A percentile compares a stretch with the other conserved stretches of the same genome.
These are phyloP conservation scores for Drosophila fuyamai DNA, from an alignment of 1,140 invertebrate species.

Conservation along the genomic window DNA sequence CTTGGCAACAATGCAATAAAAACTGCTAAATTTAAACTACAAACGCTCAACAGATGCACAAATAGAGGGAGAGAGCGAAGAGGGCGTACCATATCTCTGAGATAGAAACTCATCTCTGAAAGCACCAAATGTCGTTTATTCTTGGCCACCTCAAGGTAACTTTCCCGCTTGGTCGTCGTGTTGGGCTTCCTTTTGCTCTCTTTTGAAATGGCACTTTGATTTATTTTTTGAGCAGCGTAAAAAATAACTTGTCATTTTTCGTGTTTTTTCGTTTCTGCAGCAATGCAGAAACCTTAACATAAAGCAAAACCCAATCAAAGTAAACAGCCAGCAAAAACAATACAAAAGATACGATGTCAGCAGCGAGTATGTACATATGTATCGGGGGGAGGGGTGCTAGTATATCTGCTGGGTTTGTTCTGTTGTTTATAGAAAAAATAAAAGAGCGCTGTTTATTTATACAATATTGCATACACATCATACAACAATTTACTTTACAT, in stretches of 20 bases:
- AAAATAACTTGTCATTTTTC: conserved; percentile 57
- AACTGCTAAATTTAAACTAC: conserved; percentile 66
- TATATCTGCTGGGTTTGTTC: conserved; percentile 13
- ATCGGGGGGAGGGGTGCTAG: background rate
- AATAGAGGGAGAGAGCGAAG: background rate
- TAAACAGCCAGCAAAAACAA: conserved; percentile 59
- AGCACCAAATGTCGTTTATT: conserved; percentile 35
- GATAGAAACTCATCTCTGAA: conserved; percentile 14
- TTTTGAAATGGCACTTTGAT: conserved; percentile 39
- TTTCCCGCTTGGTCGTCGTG: conserved; percentile 1
- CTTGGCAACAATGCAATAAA: conserved; percentile 49
- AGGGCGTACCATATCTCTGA: background rate
- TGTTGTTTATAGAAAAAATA: conserved; percentile 35
- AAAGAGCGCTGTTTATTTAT: conserved; percentile 59
- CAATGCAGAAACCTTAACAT: conserved; percentile 51
- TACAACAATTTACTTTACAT: conserved; percentile 61
- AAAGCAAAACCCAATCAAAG: conserved; percentile 47
- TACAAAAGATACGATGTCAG: conserved; percentile 72
- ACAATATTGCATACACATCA: conserved; percentile 69
- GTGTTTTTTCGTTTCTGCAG: conserved; percentile 53
- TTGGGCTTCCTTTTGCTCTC: conserved; percentile 19
- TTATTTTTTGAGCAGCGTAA: conserved; percentile 7
- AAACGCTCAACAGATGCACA: conserved; percentile 39
- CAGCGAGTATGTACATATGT: conserved; percentile 31
- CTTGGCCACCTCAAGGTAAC: conserved; percentile 42